phyloP scores from a whole-genome alignment of 2,888 invertebrate genomes.

The Acleris cristana region DNA sequence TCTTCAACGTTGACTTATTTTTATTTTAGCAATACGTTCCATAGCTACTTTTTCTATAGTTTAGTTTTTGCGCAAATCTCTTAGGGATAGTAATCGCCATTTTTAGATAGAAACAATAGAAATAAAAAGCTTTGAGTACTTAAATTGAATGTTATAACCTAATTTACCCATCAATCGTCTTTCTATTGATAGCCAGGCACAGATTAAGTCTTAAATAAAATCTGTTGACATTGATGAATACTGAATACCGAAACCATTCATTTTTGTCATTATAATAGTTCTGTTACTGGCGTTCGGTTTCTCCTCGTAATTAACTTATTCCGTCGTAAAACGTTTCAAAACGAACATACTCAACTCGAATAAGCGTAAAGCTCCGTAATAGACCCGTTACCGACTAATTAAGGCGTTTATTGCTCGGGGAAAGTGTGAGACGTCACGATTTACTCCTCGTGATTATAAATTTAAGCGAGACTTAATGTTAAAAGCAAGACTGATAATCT shows the following conservation, averaged over 20 bases:
- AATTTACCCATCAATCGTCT: too few species aligned
- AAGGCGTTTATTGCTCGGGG: slow-evolving; percentile 12
- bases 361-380: slow-evolving; percentile 15
- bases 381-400: slow-evolving; percentile 20
- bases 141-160: too few species aligned
- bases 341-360: slow-evolving; percentile 7
- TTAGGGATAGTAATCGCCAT: too few species aligned
- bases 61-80: too few species aligned
- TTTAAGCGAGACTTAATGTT: slow-evolving; percentile 21
- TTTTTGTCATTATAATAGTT: background rate
- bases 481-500: slow-evolving; percentile 63
- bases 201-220: too few species aligned
- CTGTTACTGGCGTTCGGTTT: background rate
- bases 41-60: too few species aligned
- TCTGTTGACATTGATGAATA: too few species aligned
- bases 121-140: too few species aligned
- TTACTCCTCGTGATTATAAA: slow-evolving; percentile 26
- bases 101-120: too few species aligned
- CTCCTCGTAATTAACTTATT: slow-evolving; percentile 5
- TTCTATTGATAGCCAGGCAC: too few species aligned
- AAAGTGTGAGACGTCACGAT: slow-evolving; percentile 18
- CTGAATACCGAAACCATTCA: background rate
- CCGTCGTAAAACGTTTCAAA: slow-evolving; percentile 11
- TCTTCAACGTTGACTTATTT: too few species aligned
- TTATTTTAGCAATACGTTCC: too few species aligned